phyloP scores from a whole-genome alignment of 2,797 vertebrate genomes.

The Trichosurus vulpecula region DNA sequence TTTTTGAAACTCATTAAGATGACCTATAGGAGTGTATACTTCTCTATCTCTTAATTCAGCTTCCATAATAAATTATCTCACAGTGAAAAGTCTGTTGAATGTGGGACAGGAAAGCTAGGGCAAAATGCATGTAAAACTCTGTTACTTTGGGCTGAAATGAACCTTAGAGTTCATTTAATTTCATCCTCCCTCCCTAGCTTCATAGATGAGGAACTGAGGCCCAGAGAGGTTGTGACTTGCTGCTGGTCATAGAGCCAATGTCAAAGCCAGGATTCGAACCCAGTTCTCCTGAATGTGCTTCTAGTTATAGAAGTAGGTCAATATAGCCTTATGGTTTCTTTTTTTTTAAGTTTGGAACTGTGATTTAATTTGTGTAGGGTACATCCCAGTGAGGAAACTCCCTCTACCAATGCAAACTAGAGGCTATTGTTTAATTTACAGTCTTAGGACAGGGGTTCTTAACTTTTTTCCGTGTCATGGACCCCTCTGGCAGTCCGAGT shows the following conservation, averaged over 20 bases:
- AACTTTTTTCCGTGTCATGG: background rate
- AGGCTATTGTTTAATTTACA: background rate
- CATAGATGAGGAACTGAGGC: background rate
- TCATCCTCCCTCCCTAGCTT: background rate
- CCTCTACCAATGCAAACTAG: background rate
- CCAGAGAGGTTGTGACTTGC: background rate
- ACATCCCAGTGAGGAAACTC: background rate
- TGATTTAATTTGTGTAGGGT: background rate
- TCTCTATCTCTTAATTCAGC: background rate
- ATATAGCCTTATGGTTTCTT: background rate
- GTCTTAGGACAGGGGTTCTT: background rate
- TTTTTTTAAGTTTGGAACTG: background rate
- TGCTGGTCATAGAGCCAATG: background rate
- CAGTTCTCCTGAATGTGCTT: background rate
- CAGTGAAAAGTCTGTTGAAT: background rate
- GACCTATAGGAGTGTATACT: background rate
- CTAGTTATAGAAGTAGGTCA: background rate
- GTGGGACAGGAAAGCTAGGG: background rate
- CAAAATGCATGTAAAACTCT: background rate
- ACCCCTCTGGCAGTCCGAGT: background rate
- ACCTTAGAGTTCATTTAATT: background rate
- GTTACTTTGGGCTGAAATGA: background rate
- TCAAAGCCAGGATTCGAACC: background rate
- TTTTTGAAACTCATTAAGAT: background rate
- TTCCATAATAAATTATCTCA: background rate